A percentile compares a stretch with the other conserved stretches of the same genome.
Conservation (phyloP, 2,888 invertebrate species). For the Aleiodes alternator region DNA sequence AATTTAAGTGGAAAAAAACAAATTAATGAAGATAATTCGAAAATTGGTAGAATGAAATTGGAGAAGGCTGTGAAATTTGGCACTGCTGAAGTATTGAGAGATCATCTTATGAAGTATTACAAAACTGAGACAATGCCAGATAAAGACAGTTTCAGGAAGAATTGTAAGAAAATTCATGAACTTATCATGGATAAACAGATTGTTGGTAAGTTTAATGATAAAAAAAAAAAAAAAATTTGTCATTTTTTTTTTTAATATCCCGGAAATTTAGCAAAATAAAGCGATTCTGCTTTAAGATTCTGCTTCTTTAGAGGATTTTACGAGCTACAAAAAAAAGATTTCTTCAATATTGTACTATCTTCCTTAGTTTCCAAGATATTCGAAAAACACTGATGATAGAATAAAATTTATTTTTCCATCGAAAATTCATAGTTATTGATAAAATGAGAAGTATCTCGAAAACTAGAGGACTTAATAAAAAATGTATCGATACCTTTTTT, state of each 20-base stretch:
- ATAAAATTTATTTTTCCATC: too few relatives aligned
- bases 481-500: too few relatives aligned
- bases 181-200: constrained; percentile 60
- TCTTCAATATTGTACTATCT: too few relatives aligned
- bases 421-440: too few relatives aligned
- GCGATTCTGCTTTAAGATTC: too few relatives aligned
- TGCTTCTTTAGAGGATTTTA: too few relatives aligned
- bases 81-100: constrained; percentile 64
- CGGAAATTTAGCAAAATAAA: background rate
- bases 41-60: constrained; percentile 35
- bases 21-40: constrained; percentile 17
- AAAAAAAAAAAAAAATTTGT: too few relatives aligned
- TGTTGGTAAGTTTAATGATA: constrained; percentile 59
- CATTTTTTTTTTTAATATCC: background rate
- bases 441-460: too few relatives aligned
- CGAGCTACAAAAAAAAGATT: too few relatives aligned
- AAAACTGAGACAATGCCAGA: constrained; percentile 66
- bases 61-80: constrained; percentile 61
- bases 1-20: constrained; percentile 5
- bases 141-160: constrained; percentile 63
- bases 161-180: constrained; percentile 65
- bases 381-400: too few relatives aligned
- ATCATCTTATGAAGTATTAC: constrained; percentile 66
- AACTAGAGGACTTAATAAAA: too few relatives aligned
- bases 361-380: too few relatives aligned